These are phyloP conservation scores for Lithophane leautieri DNA, from an alignment of 2,888 invertebrate genomes.

Conservation along the genomic window DNA sequence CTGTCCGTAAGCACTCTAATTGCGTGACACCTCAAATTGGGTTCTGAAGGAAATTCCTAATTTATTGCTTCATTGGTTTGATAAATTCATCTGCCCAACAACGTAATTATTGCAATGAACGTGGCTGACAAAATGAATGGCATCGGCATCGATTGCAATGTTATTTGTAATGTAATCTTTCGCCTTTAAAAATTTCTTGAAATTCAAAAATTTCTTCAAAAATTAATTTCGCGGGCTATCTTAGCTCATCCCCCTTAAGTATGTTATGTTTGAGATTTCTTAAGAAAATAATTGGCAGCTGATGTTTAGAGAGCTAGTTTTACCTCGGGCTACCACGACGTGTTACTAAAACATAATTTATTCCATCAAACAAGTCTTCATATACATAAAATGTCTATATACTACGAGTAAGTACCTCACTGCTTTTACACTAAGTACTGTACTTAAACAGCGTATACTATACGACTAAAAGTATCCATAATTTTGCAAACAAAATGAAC, in stretches of 20 bases:
- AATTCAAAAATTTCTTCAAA: too few species aligned
- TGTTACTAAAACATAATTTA: constrained; percentile 7
- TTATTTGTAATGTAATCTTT: too few species aligned
- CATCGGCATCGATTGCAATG: neutral
- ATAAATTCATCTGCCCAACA: neutral
- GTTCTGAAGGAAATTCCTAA: neutral
- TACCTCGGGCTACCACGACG: neutral
- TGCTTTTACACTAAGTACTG: constrained; percentile 58
- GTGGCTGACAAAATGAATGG: neutral
- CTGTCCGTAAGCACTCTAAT: neutral
- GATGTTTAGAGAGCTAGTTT: neutral
- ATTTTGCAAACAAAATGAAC: constrained; percentile 53
- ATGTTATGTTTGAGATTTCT: neutral
- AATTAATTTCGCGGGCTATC: too few species aligned
- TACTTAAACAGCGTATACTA: constrained; percentile 44
- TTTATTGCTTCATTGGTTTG: neutral
- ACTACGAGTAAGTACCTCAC: constrained; percentile 29
- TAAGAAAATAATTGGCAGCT: neutral
- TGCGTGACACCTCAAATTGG: neutral
- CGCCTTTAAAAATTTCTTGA: too few species aligned
- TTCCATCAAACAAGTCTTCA: constrained; percentile 19
- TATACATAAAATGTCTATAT: constrained; percentile 38
- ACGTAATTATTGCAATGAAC: neutral
- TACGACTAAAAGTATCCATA: constrained; percentile 57
- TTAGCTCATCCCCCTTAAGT: too few species aligned